A percentile compares a stretch with the other conserved stretches of the same genome.
Evolutionary conservation across 2,888 invertebrate genomes (phyloP).

Genomic region (Spicauda simplicius): DNA sequence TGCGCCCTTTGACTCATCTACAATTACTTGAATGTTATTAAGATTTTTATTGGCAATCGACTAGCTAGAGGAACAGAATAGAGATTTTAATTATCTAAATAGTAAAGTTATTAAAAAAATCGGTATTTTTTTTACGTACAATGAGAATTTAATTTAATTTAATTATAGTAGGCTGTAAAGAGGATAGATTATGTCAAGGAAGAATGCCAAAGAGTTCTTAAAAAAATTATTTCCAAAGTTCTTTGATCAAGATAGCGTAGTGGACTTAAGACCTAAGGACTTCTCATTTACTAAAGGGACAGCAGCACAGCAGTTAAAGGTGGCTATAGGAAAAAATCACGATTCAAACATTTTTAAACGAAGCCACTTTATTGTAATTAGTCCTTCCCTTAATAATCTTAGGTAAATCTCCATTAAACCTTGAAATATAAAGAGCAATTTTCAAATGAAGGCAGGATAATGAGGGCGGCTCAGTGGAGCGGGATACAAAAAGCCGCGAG

Average conservation of each 20-base stretch:
- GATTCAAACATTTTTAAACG: neutral
- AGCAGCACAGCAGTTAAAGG: neutral
- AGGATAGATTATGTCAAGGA: no score
- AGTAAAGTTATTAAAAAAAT: neutral
- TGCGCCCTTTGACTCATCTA: constrained; percentile 25
- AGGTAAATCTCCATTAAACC: constrained; percentile 2
- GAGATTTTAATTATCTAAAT: no score
- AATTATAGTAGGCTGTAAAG: no score
- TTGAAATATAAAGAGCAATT: constrained; percentile 25
- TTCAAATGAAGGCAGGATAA: constrained; percentile 25
- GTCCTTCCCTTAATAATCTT: neutral
- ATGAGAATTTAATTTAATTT: no score
- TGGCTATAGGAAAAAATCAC: neutral
- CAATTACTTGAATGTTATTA: constrained; percentile 6
- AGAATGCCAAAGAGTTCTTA: no score
- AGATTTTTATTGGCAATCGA: constrained; percentile 4
- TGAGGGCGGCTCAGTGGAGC: constrained; percentile 25
- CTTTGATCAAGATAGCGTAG: no score
- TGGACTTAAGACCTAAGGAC: no score
- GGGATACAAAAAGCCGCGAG: constrained; percentile 14
- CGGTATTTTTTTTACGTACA: no score
- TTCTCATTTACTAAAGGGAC: no score
- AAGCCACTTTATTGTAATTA: neutral
- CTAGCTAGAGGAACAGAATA: no score
- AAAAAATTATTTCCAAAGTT: no score